phyloP scores from a whole-genome alignment of 2,888 invertebrate genomes.

The Chaetogeoica ovagalla region DNA sequence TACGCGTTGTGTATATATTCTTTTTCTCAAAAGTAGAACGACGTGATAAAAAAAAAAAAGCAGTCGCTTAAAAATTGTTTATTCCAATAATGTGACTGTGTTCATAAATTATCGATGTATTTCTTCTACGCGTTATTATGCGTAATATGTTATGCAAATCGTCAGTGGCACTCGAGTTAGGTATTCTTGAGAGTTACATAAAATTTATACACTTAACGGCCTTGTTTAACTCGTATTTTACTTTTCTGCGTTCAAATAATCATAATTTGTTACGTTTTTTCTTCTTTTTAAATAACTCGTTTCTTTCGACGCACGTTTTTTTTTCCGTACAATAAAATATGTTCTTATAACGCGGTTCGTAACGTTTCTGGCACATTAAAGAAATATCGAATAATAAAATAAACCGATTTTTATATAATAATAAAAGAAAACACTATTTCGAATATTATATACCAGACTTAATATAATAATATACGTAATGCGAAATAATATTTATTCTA shows the following conservation, averaged over 20 bases:
- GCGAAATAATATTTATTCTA: neutral
- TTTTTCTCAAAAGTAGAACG: neutral
- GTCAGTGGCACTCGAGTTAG: conserved; percentile 8
- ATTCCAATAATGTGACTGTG: neutral
- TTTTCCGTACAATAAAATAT: no score
- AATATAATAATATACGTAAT: no score
- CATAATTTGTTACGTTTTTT: neutral
- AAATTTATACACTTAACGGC: neutral
- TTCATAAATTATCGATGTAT: conserved; percentile 24
- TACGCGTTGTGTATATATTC: neutral
- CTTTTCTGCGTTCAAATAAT: no score
- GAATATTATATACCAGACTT: neutral
- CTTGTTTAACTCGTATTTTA: neutral
- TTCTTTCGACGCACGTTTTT: neutral
- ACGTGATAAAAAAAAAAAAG: neutral
- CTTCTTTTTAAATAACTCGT: neutral
- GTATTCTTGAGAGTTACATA: neutral
- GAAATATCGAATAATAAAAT: no score
- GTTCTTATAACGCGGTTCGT: no score
- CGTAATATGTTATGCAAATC: conserved; percentile 16
- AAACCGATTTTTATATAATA: no score
- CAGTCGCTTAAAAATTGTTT: neutral
- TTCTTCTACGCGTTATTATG: neutral
- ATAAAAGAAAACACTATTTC: neutral
- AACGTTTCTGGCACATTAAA: no score